Evolutionary conservation across 2,888 invertebrate species (phyloP).

Genomic region (Litoditis marina): DNA sequence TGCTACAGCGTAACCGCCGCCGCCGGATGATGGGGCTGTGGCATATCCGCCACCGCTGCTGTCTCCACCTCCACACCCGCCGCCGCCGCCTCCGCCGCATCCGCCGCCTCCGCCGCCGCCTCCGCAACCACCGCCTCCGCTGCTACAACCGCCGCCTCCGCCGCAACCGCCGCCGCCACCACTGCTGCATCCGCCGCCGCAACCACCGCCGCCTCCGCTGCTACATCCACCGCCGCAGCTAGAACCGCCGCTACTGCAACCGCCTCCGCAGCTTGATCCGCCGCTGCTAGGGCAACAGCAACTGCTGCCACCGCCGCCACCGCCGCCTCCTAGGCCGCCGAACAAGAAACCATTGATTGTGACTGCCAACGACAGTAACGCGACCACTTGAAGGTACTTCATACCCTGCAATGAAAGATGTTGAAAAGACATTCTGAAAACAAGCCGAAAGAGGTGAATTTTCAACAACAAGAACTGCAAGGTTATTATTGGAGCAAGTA

Average conservation of each 20-base stretch:
- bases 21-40: neutral
- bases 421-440: too few species aligned
- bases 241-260: conserved; percentile 7
- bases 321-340: conserved; percentile 32
- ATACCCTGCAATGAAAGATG: conserved; percentile 19
- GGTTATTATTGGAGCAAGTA: too few species aligned
- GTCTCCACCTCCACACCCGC: neutral
- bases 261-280: conserved; percentile 13
- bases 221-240: neutral
- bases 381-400: conserved; percentile 35
- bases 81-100: conserved; percentile 19
- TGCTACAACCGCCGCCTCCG: conserved; percentile 7
- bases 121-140: neutral
- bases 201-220: neutral
- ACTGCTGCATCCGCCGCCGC: conserved; percentile 4
- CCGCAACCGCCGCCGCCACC: neutral
- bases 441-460: too few species aligned
- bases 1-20: conserved; percentile 25
- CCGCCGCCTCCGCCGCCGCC: conserved; percentile 10
- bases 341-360: conserved; percentile 34
- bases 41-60: conserved; percentile 7
- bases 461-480: too few species aligned
- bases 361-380: conserved; percentile 26
- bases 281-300: neutral
- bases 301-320: conserved; percentile 14